Evolutionary conservation across 2,113 vertebrate genomes (phyloP).

Genomic region (Plecotus auritus): DNA sequence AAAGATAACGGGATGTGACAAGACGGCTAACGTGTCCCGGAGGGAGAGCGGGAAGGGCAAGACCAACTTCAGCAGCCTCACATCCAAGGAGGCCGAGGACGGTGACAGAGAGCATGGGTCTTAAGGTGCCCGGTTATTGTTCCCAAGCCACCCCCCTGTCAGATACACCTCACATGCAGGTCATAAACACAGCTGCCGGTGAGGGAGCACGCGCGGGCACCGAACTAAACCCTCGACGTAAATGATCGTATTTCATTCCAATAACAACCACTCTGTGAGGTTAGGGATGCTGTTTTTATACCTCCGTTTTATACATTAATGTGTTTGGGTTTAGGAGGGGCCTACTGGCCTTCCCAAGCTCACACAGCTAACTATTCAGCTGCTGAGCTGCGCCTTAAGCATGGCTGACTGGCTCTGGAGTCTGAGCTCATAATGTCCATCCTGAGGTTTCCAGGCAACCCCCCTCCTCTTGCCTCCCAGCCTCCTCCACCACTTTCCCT

Average conservation of each 20-base stretch:
- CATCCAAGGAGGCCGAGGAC: neutral
- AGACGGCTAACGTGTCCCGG: neutral
- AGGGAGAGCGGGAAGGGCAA: neutral
- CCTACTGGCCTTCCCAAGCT: neutral
- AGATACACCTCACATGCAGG: fast-evolving
- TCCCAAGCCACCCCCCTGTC: neutral
- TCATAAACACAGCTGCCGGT: neutral
- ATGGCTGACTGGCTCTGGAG: neutral
- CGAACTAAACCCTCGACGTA: neutral
- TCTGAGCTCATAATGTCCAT: neutral
- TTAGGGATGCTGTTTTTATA: neutral
- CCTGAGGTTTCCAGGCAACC: neutral
- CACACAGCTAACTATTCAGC: neutral
- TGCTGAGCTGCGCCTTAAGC: neutral
- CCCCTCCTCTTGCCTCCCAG: neutral
- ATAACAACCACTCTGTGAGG: neutral
- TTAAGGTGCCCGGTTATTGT: neutral
- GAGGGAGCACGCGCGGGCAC: neutral
- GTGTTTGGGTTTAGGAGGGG: neutral
- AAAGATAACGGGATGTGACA: slow-evolving; percentile 33
- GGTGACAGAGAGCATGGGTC: neutral
- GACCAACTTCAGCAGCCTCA: neutral
- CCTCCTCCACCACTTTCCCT: neutral
- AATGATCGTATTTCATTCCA: neutral
- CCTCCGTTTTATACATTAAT: neutral